Evolutionary conservation across 2,888 invertebrate genomes (phyloP).

Genomic region (Slavum lentiscoides): DNA sequence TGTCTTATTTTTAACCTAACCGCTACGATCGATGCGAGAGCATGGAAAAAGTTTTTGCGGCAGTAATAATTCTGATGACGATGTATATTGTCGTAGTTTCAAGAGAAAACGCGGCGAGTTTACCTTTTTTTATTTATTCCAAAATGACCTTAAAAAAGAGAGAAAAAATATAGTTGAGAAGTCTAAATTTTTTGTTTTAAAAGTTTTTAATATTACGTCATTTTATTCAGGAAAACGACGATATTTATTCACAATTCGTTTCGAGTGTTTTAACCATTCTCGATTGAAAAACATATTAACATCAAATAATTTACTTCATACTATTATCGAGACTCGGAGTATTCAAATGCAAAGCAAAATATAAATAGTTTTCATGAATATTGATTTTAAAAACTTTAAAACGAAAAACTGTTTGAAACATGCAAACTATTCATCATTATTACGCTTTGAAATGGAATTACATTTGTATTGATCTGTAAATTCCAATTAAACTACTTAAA

Average conservation of each 20-base stretch:
- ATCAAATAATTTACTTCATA: no score
- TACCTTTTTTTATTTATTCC: no score
- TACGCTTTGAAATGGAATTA: no score
- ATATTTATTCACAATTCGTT: not conserved
- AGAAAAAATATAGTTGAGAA: not conserved
- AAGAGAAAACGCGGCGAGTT: not conserved
- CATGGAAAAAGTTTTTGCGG: not conserved
- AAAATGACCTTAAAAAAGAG: not conserved
- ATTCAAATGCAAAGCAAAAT: no score
- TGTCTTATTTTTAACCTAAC: not conserved
- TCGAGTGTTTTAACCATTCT: not conserved
- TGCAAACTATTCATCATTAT: no score
- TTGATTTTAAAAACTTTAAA: no score
- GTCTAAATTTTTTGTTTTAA: not conserved
- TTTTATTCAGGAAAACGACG: not conserved
- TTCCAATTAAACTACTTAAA: no score
- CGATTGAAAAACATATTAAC: not conserved
- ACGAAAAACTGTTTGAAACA: no score
- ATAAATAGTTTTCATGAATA: no score
- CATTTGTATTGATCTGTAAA: no score
- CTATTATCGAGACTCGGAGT: no score
- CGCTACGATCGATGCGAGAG: not conserved
- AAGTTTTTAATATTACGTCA: not conserved
- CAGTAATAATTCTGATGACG: not conserved
- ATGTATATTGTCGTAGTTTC: not conserved